A percentile compares a stretch with the other conserved stretches of the same genome.
phyloP scores from a whole-genome alignment of 2,797 vertebrate genomes.

The Harpagifer antarcticus region DNA sequence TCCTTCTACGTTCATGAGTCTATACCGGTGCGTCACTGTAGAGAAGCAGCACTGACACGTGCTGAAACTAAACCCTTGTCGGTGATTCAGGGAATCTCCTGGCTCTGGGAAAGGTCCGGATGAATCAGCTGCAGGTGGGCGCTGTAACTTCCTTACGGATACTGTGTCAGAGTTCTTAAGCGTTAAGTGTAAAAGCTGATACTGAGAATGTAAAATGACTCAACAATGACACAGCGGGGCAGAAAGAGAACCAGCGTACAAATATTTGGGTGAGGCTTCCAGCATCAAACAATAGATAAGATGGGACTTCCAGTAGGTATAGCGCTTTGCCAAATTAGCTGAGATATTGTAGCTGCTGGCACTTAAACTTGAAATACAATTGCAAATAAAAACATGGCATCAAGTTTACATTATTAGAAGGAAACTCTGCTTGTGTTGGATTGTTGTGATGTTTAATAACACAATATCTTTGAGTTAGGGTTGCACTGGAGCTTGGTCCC shows the following conservation, averaged over 20 bases:
- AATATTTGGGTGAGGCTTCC: conserved; percentile 33
- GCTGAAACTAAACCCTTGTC: conserved; percentile 45
- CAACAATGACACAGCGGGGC: conserved; percentile 13
- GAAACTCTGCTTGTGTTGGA: not conserved
- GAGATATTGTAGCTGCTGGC: too few relatives aligned
- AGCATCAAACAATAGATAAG: conserved; percentile 5
- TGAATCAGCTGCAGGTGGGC: conserved; percentile 61
- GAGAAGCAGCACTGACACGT: conserved; percentile 10
- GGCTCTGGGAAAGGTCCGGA: conserved; percentile 33
- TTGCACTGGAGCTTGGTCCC: too few relatives aligned
- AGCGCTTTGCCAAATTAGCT: not conserved
- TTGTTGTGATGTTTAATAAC: not conserved
- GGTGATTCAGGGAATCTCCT: conserved; percentile 63
- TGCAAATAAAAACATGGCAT: not conserved
- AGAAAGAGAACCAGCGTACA: conserved; percentile 5
- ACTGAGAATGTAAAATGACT: conserved; percentile 44
- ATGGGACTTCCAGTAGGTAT: conserved; percentile 5
- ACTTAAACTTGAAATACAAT: not conserved
- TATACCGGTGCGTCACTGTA: not conserved
- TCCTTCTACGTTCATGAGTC: not conserved
- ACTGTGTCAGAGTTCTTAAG: conserved; percentile 26
- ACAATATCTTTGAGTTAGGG: too few relatives aligned
- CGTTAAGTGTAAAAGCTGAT: conserved; percentile 5
- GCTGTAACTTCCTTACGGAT: conserved; percentile 30
- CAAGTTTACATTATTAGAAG: not conserved